Base-by-base conservation (phyloP, 2,113 vertebrate species). In the Miniopterus natalensis region DNA sequence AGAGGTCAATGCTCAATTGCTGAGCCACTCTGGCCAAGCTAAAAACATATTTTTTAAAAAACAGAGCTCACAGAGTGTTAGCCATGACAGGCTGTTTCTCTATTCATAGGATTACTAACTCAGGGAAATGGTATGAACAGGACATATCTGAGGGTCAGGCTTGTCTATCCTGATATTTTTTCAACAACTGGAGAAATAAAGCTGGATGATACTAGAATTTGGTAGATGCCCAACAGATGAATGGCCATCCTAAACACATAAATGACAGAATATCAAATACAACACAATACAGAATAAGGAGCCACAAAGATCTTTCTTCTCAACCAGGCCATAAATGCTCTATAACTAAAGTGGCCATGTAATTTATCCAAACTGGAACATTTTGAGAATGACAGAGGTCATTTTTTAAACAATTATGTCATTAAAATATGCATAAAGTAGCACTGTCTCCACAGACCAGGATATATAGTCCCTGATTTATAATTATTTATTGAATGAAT, bases 151-250 rank as follows among this genome's bases (percentile, higher is more conserved):
- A 87, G 20, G 57, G 21, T n/a, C 49, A 84, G 40, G 45, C 25
- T 63, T 25, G 31, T 75, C 29, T 79, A 8, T 95, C 27, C 65
- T 84, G 71, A 42, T 79, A 53, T 49, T 93, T 70, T 90, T 71
- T 91, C 20, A 55, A 81, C 45, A 81, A 29, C 9, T 93, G 31
- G 25, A 88, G 18, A 73, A 77, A 73, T 88, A 31, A 88, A 17
- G 8, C 40, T 84, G 49, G 45, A 79, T 84, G 42, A 84, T 57
- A 66, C 42, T 73, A 92, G 94, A 95, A 88, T 88, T 51, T 92
- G 40, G 74, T 88, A 23, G 51, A 83, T 78, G 84, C 53, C 29
- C 40, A 87, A 68, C 8, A 53, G 71, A 51, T 83, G 47, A 95
- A 86, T n/a, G 68, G 63, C 29, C 45, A 83, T 77, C 7, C 20